These are phyloP conservation scores for Heliconius nattereri DNA, from an alignment of 1,140 invertebrate genomes.

Conservation along the genomic window DNA sequence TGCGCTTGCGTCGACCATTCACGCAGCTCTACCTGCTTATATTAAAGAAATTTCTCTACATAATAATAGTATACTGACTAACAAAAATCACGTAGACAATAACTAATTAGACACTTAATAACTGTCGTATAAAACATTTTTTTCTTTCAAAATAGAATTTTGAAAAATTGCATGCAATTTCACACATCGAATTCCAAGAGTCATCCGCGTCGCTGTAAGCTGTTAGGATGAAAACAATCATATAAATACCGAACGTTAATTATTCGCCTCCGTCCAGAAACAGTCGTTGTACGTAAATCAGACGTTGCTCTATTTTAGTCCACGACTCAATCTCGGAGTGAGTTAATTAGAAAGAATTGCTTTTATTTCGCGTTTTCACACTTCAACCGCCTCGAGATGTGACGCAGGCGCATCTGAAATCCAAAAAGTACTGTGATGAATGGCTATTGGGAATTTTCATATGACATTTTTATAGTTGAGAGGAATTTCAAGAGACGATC, in stretches of 20 bases:
- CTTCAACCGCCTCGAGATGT: conserved; percentile 60
- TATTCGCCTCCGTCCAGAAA: conserved; percentile 70
- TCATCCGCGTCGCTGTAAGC: conserved; percentile 58
- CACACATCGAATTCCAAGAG: conserved; percentile 52
- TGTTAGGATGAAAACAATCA: conserved; percentile 74
- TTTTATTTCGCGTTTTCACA: conserved; percentile 79
- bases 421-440: conserved; percentile 60
- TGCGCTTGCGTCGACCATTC: not conserved
- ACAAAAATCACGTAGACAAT: not conserved
- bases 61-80: not conserved
- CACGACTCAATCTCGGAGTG: conserved; percentile 62
- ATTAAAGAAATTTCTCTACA: not conserved
- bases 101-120: conserved; percentile 13
- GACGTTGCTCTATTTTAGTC: conserved; percentile 67
- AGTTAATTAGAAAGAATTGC: conserved; percentile 80
- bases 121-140: not conserved
- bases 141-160: not conserved
- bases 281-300: conserved; percentile 74
- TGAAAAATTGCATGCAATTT: conserved; percentile 23
- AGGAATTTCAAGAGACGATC: not conserved
- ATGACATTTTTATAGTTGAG: conserved; percentile 20
- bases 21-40: not conserved
- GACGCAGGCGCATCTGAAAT: conserved; percentile 59
- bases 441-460: conserved; percentile 37
- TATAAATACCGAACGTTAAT: conserved; percentile 77